Percentiles rank a stretch among this genome's conserved stretches.
Conservation (phyloP, 2,888 invertebrate species). For the Limnephilus rhombicus region DNA sequence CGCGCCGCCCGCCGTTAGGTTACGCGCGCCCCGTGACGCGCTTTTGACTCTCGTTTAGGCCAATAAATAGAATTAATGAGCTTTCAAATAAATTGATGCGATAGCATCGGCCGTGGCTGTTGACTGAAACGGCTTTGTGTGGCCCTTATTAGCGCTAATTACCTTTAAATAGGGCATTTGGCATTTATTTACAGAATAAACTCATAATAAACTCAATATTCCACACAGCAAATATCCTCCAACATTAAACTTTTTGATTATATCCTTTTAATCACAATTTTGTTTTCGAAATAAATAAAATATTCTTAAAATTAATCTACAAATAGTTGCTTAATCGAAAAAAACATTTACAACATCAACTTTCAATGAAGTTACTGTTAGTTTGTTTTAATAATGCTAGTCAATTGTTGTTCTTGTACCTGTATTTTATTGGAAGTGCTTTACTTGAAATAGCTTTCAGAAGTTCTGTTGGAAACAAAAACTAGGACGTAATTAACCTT, state of each 20-base stretch:
- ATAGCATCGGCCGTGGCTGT: slow-evolving; percentile 33
- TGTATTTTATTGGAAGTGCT: slow-evolving; percentile 26
- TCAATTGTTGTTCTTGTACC: slow-evolving; percentile 4
- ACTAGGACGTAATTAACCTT: slow-evolving; percentile 44
- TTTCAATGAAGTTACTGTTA: background rate
- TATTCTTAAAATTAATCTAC: too few relatives aligned
- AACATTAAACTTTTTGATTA: background rate
- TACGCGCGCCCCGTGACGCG: slow-evolving; percentile 41
- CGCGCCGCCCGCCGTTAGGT: background rate
- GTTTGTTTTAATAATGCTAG: background rate
- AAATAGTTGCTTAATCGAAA: too few relatives aligned
- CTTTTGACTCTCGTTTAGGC: slow-evolving; percentile 39
- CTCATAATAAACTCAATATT: background rate
- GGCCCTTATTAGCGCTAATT: slow-evolving; percentile 8
- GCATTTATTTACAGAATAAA: background rate
- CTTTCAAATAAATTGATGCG: slow-evolving; percentile 38
- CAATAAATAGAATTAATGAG: slow-evolving; percentile 43
- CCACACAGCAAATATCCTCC: background rate
- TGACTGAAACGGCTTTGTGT: slow-evolving; percentile 22
- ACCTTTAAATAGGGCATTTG: background rate
- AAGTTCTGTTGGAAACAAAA: slow-evolving; percentile 33
- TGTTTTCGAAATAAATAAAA: too few relatives aligned
- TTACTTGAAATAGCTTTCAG: slow-evolving; percentile 2
- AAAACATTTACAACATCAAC: background rate
- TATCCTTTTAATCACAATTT: background rate